Base-by-base conservation (phyloP, 2,113 vertebrate species). In the Sylvilagus bachmani region DNA sequence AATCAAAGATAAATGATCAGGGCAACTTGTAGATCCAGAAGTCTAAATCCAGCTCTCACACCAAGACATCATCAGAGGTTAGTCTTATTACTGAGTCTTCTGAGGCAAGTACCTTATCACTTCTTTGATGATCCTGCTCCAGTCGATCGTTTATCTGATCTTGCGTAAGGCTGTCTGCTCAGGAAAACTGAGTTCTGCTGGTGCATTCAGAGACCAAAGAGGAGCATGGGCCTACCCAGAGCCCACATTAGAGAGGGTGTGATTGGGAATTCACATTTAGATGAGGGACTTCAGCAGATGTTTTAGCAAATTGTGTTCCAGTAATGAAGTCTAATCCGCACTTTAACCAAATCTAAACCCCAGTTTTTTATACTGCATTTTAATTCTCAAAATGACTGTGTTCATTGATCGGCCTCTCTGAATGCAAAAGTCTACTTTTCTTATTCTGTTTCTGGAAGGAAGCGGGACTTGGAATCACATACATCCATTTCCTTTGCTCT, bases 401-500 rank as follows among this genome's bases (percentile, higher is more conserved):
- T 9, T 85, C 31, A 27, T 22, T 25, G 69, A 44, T 27, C 38
- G 74, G 14, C 69, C 29, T 55, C 70, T 83, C 67, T 66, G 27
- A 24, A 33, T 31, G 58, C 19, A 2, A 77, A 38, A 71, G 79
- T 77, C 73, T 17, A 9, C 51, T 81, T 92, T 58, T 79, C 94
- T 80, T 89, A 91, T 33, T 83, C 64, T 86, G 16, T 51, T 88
- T 0, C 0, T 12, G 44, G 97, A 96, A 4, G 93, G 93, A 96
- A 96, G 94, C 95, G 92, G 61, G 94, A 82, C 79, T 84, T 89
- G 95, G 96, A 97, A 91, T 96, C 91, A 89, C 81, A 82, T 71
- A 94, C 0, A 55, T 97, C 94, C 95, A 82, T 97, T 98, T 98
- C 97, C 97, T 98, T 97, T 94, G 25, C 84, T 97, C 79, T 77